phyloP scores from a whole-genome alignment of 2,113 vertebrate species.

The Grammomys dolichurus region DNA sequence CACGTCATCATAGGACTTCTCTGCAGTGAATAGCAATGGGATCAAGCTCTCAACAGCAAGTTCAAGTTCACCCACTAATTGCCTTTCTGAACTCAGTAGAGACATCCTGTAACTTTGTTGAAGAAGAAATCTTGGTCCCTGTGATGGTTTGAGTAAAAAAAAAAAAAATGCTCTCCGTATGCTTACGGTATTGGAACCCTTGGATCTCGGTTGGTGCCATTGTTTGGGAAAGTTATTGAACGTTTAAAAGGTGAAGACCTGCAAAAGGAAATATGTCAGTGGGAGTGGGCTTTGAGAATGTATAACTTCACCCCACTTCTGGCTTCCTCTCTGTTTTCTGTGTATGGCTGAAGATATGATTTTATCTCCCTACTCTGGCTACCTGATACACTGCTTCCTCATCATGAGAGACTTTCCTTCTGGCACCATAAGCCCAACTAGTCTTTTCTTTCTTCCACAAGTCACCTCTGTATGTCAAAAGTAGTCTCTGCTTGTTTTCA shows the following conservation, averaged over 20 bases:
- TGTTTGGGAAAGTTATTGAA: neutral
- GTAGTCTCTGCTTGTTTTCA: neutral
- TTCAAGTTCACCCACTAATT: neutral
- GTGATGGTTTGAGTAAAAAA: neutral
- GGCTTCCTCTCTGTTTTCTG: neutral
- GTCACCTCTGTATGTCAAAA: neutral
- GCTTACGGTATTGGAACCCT: neutral
- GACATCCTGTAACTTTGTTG: neutral
- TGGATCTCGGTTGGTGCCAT: neutral
- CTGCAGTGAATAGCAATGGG: no score
- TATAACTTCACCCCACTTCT: neutral
- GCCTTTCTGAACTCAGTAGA: no score
- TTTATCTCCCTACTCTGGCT: neutral
- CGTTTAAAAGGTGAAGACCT: neutral
- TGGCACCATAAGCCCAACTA: neutral
- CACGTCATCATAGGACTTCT: accelerated
- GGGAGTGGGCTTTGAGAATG: neutral
- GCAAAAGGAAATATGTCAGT: neutral
- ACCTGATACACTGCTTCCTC: neutral
- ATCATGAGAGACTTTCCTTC: neutral
- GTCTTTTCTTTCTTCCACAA: neutral
- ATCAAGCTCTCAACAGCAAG: neutral
- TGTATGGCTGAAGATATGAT: neutral
- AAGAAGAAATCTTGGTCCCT: neutral
- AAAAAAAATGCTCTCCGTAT: neutral